These are phyloP conservation scores for Erinaceus europaeus DNA, from an alignment of 2,113 vertebrate species.

Conservation along the genomic window DNA sequence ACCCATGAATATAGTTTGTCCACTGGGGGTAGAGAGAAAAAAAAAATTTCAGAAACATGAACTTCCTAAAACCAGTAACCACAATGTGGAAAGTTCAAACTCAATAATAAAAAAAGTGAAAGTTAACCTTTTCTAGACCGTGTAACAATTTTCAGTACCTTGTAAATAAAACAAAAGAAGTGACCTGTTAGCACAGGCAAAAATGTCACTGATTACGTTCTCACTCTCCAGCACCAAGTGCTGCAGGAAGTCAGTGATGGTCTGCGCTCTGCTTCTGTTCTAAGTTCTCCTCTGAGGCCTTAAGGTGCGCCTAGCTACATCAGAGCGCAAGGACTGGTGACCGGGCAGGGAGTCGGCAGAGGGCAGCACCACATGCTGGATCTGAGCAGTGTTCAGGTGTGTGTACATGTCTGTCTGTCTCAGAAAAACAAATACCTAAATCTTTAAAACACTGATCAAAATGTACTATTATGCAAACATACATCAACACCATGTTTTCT, in stretches of 20 bases:
- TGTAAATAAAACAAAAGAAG: too few relatives aligned
- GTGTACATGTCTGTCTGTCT: too few relatives aligned
- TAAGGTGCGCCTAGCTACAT: background rate
- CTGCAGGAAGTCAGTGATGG: background rate
- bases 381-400: too few relatives aligned
- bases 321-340: constrained; percentile 27
- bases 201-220: too few relatives aligned
- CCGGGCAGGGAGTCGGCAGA: too few relatives aligned
- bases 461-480: too few relatives aligned
- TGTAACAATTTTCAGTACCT: background rate
- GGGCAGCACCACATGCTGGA: too few relatives aligned
- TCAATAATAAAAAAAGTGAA: constrained; percentile 28
- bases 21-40: constrained; percentile 82
- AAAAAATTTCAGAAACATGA: constrained; percentile 66
- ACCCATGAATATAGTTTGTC: constrained; percentile 99
- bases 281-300: constrained; percentile 26
- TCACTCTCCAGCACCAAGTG: background rate
- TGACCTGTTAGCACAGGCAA: too few relatives aligned
- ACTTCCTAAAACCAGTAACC: background rate
- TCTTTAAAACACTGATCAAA: too few relatives aligned
- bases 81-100: constrained; percentile 7
- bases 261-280: background rate
- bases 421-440: too few relatives aligned
- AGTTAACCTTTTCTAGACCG: background rate
- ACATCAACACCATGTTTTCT: too few relatives aligned